Conservation (phyloP, 2,797 vertebrate genomes). For the Tadarida brasiliensis region DNA sequence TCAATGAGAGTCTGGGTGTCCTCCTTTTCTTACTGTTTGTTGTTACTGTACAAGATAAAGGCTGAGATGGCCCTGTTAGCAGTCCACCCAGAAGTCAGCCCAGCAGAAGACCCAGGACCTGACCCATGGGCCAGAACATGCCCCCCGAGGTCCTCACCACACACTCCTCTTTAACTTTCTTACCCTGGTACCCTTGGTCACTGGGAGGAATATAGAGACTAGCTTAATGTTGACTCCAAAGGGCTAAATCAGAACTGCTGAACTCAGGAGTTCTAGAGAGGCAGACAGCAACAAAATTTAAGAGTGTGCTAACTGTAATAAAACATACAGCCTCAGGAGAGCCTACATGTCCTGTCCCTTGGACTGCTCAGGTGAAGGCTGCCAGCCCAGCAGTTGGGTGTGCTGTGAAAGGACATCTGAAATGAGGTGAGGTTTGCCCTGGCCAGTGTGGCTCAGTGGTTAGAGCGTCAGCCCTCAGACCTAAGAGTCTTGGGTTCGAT, state of each 20-base stretch:
- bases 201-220: not conserved
- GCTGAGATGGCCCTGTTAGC: not conserved
- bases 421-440: not conserved
- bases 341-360: not conserved
- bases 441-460: too few relatives aligned
- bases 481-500: too few relatives aligned
- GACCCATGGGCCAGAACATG: not conserved
- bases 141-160: not conserved
- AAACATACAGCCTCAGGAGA: not conserved
- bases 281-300: not conserved
- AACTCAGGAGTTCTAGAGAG: not conserved
- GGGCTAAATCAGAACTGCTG: not conserved
- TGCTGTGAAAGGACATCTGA: not conserved
- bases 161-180: not conserved
- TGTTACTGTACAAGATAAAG: not conserved
- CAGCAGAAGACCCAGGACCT: not conserved
- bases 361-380: not conserved
- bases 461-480: too few relatives aligned
- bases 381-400: not conserved
- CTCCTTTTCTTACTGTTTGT: not conserved
- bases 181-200: not conserved
- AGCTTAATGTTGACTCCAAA: not conserved
- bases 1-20: not conserved
- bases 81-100: not conserved
- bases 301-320: not conserved